phyloP scores from a whole-genome alignment of 2,888 invertebrate genomes.

The Orthosia gracilis region DNA sequence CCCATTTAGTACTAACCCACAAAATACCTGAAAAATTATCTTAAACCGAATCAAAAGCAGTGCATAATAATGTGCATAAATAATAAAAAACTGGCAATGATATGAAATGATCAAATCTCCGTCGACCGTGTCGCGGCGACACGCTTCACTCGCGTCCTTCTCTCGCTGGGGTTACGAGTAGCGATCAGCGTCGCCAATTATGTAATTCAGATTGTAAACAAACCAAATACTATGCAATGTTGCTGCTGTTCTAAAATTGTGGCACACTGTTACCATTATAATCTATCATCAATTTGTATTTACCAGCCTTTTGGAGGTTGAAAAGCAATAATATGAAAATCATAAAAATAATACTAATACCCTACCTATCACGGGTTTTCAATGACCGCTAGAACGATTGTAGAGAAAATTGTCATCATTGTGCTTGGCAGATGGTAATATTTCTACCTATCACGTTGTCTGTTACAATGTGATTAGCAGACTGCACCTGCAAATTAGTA shows the following conservation, averaged over 20 bases:
- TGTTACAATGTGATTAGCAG: not conserved
- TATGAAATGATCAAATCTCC: slow-evolving; percentile 54
- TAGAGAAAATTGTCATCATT: slow-evolving; percentile 12
- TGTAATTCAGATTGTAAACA: slow-evolving; percentile 65
- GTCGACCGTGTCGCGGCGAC: slow-evolving; percentile 64
- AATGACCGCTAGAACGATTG: slow-evolving; percentile 14
- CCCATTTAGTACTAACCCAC: not conserved
- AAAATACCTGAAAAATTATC: not conserved
- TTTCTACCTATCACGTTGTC: not conserved
- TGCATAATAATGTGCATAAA: slow-evolving; percentile 20
- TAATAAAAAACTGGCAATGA: slow-evolving; percentile 52
- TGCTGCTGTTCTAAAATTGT: slow-evolving; percentile 17
- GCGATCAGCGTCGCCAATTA: slow-evolving; percentile 54
- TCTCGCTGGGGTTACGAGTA: slow-evolving; percentile 50
- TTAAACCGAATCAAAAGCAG: slow-evolving; percentile 14
- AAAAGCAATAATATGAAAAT: no score
- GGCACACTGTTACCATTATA: not conserved
- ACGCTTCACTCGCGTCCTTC: slow-evolving; percentile 67
- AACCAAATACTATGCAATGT: slow-evolving; percentile 37
- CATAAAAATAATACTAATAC: not conserved
- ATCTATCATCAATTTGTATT: not conserved
- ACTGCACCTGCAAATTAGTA: no score
- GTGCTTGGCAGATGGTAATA: slow-evolving; percentile 8
- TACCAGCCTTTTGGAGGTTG: not conserved
- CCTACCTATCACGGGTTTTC: not conserved